Conservation (phyloP, 2,113 vertebrate genomes). For the Lepidothrix coronata region DNA sequence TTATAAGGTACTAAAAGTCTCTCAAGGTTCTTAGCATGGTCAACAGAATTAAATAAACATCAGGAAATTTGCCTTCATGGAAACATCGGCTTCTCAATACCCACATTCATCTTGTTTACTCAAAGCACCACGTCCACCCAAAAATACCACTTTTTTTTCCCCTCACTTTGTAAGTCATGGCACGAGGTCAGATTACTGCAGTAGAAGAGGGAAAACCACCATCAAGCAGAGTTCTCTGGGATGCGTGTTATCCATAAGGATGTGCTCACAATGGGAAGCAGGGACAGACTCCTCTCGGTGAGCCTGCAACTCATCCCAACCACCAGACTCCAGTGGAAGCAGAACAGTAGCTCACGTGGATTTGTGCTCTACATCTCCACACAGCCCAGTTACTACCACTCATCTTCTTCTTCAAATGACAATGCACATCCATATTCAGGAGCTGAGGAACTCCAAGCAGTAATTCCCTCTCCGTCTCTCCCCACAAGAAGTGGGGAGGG, state of each 20-base stretch:
- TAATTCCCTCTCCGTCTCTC: neutral
- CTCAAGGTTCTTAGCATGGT: neutral
- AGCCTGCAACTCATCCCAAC: neutral
- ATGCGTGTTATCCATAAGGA: fast-evolving
- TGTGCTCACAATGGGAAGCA: fast-evolving
- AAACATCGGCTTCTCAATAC: neutral
- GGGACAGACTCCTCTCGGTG: neutral
- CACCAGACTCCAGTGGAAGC: neutral
- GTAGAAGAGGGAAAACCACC: neutral
- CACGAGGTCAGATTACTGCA: neutral
- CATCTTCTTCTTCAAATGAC: neutral
- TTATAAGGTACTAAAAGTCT: neutral
- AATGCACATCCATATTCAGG: neutral
- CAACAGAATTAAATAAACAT: neutral
- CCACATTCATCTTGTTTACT: neutral
- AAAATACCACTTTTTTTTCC: neutral
- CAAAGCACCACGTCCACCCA: neutral
- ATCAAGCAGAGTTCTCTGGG: neutral
- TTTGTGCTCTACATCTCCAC: neutral
- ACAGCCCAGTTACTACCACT: neutral
- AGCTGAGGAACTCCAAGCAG: neutral
- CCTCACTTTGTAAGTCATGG: neutral
- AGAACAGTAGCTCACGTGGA: neutral
- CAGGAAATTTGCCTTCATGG: neutral
- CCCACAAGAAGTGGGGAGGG: neutral